Evolutionary conservation across 2,113 vertebrate species (phyloP).

Genomic region (Natator depressus): DNA sequence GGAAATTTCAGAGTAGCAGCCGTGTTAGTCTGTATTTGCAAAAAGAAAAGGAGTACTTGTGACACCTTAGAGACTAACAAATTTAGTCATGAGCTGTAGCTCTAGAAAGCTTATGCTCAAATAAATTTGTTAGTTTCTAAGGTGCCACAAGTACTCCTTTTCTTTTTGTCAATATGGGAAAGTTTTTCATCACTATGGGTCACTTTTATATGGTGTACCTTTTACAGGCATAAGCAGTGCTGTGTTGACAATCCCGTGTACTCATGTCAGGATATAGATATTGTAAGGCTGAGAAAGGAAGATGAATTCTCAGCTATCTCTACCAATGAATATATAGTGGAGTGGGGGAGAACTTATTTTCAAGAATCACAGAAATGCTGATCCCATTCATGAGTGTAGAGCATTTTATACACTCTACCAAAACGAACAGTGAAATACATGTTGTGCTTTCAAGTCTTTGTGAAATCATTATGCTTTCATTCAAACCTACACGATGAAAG

Average conservation of each 20-base stretch:
- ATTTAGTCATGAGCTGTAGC: too few relatives aligned
- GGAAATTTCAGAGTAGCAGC: not conserved
- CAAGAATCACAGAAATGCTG: not conserved
- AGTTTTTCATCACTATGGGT: not conserved
- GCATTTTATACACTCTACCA: not conserved
- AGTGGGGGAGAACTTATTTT: accelerated
- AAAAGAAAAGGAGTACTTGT: too few relatives aligned
- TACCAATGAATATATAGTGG: accelerated
- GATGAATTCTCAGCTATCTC: accelerated
- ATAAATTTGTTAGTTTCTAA: too few relatives aligned
- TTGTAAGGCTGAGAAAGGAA: not conserved
- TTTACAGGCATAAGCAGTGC: not conserved
- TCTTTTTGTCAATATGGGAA: not conserved
- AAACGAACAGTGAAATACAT: not conserved
- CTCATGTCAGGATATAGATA: not conserved
- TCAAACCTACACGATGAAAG: not conserved
- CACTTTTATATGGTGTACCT: not conserved
- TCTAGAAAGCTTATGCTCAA: too few relatives aligned
- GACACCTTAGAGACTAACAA: too few relatives aligned
- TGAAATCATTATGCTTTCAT: not conserved
- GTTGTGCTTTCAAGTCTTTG: not conserved
- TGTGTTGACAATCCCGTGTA: not conserved
- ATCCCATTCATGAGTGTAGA: not conserved
- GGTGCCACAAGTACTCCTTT: too few relatives aligned
- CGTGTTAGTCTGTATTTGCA: too few relatives aligned